Conservation (phyloP, 2,113 vertebrate genomes). For the Ophthalmolycus amberensis region DNA sequence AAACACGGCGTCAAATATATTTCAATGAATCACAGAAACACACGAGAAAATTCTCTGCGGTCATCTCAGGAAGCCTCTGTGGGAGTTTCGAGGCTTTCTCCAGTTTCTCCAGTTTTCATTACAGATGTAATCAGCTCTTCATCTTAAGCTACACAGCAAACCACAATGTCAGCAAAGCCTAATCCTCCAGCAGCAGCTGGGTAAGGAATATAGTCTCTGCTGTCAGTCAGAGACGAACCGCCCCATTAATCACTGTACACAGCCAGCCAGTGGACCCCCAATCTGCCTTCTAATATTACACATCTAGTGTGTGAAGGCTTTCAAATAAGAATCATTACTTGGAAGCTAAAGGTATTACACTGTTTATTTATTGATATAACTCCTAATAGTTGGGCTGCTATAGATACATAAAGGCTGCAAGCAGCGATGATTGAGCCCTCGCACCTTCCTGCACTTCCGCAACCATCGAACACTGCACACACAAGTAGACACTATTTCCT, state of each 20-base stretch:
- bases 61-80: conserved; percentile 25
- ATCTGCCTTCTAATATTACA: conserved; percentile 14
- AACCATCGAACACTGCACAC: too few relatives aligned
- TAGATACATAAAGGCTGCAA: too few relatives aligned
- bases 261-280: conserved; percentile 45
- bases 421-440: too few relatives aligned
- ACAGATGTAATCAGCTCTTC: conserved; percentile 71
- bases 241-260: conserved; percentile 68
- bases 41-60: conserved; percentile 24
- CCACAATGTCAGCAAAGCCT: conserved; percentile 70
- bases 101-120: conserved; percentile 59
- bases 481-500: too few relatives aligned
- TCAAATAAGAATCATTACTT: not conserved
- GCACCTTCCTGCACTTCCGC: too few relatives aligned
- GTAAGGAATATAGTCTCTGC: conserved; percentile 40
- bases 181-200: conserved; percentile 45
- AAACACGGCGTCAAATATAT: too few relatives aligned
- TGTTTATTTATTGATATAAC: not conserved
- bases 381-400: too few relatives aligned
- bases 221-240: conserved; percentile 44
- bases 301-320: not conserved
- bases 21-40: too few relatives aligned
- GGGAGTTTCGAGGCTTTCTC: conserved; percentile 54
- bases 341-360: not conserved
- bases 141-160: conserved; percentile 69